Base-by-base conservation (phyloP, 1,140 invertebrate genomes). In the Ooceraea biroi region DNA sequence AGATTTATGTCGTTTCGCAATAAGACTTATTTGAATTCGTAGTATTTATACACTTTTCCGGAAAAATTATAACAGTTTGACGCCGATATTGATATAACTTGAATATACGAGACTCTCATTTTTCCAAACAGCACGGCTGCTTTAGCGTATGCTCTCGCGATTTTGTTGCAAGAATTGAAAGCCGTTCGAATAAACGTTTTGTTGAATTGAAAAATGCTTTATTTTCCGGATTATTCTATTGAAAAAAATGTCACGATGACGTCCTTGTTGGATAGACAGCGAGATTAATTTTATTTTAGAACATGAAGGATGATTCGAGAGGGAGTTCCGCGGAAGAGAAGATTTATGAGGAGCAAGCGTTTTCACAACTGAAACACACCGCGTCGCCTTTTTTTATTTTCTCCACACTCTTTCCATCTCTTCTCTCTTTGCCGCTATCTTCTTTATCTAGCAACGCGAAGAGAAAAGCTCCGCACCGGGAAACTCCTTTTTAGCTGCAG, bases 291-390 rank as follows among this genome's bases (percentile, higher is more conserved):
- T 80, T 80, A 69, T 80, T 80, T 69, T 80, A 58, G 76, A 80
- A 69, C 76, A 50, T 80, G 76, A 80, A 27, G 76, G 50, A 80
- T 80, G 65, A 80, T 80, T 61, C 55, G 71, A 52, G n/a, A 52
- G 36, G 57, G 82, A 86, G 66, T 74, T 46, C 36, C 46, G 52
- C 11, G 72, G 58, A 80, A 36, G n/a, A 46, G 50, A 65, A 86
- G 73, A 77, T 87, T 87, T 85, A 69, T 85, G 66, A 55, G 58
- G 78, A 82, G 57, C 78, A 82, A 82, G 78, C 78, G 57, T 82
- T 82, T 82, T 82, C 69, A 50, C 78, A 72, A 74, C 78, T 72
- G 69, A 74, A 74, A 82, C 66, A 82, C 44, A 73, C 69, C 68
- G 44, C 78, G 46, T 82, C 36, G 57, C 14, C 11, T 60, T 73